These are phyloP conservation scores for Brachionus plicatilis DNA, from an alignment of 1,140 invertebrate species.

Conservation along the genomic window DNA sequence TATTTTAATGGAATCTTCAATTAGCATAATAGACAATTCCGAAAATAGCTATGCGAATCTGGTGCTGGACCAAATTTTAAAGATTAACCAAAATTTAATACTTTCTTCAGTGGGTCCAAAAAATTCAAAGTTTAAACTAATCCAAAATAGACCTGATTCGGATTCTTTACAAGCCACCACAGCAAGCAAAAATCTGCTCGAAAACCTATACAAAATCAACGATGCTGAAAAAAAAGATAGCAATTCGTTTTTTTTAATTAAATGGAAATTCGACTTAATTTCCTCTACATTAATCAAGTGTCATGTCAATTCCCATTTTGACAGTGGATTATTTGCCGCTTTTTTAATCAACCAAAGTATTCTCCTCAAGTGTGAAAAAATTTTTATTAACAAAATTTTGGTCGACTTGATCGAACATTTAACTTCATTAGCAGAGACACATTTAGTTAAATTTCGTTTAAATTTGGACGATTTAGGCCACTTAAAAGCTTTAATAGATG, in stretches of 20 bases:
- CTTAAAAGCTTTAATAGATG: neutral
- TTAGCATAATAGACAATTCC: neutral
- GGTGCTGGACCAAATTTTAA: neutral
- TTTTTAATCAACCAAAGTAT: neutral
- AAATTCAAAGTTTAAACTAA: neutral
- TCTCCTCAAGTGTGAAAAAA: neutral
- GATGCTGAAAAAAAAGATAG: neutral
- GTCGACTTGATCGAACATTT: neutral
- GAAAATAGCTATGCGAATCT: neutral
- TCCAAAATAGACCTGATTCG: neutral
- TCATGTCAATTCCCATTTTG: neutral
- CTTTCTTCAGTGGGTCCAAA: neutral
- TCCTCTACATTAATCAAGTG: neutral
- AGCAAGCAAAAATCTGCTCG: neutral
- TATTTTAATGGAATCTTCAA: neutral
- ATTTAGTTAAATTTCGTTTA: neutral
- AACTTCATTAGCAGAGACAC: neutral
- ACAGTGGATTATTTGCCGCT: neutral
- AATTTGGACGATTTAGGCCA: slow-evolving; percentile 2
- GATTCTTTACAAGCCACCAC: neutral
- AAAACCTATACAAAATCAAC: neutral
- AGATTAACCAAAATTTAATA: neutral
- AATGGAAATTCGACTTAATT: slow-evolving; percentile 3
- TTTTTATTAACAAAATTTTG: neutral
- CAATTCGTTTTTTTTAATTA: neutral